Evolutionary conservation across 2,888 invertebrate species (phyloP), one percentile per base, ranked within the genome.

Genomic region (Drosophila borealis): DNA sequence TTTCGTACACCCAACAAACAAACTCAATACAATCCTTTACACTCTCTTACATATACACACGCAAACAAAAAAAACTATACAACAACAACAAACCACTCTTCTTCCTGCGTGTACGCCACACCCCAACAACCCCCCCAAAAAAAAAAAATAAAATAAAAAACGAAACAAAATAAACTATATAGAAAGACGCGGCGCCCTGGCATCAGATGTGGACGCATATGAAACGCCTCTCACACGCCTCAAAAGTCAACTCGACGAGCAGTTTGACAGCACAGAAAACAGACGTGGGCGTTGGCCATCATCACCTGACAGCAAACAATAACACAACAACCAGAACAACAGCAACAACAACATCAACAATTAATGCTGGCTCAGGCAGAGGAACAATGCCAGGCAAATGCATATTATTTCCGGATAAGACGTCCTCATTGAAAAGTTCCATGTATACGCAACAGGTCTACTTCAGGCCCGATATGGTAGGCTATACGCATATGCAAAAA

Each of bases 191-290:
- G 74, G 91, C 90, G 80, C 91, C 91, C 39, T 91, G 91, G 91
- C 92, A 92, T 89, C 91, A 91, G 77, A 91, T 92, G 76, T 91
- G 91, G 91, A 91, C 91, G 65, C 92, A 91, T 73, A 91, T 91
- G 92, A 91, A 92, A 84, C 91, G 91, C 78, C 88, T 92, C 69
- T 92, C 91, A 60, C 89, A 91, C 78, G 90, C 91, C 88, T 91
- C 91, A 70, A 91, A 91, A 89, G 91, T 92, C 78, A 91, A 91
- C 80, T 90, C 90, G 53, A 90, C 91, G 60, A 91, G 72, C 80
- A 92, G 91, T 57, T 80, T 91, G 86, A 91, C 91, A 60, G 85
- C 89, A 44, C 90, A 89, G 72, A 91, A 91, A 77, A 91, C 90
- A 57, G 90, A 90, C 76, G 78, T 87, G 74, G 84, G 88, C 69